A percentile compares a stretch with the other conserved stretches of the same genome.
phyloP scores from a whole-genome alignment of 2,888 invertebrate species.

The Cordilura impudica region DNA sequence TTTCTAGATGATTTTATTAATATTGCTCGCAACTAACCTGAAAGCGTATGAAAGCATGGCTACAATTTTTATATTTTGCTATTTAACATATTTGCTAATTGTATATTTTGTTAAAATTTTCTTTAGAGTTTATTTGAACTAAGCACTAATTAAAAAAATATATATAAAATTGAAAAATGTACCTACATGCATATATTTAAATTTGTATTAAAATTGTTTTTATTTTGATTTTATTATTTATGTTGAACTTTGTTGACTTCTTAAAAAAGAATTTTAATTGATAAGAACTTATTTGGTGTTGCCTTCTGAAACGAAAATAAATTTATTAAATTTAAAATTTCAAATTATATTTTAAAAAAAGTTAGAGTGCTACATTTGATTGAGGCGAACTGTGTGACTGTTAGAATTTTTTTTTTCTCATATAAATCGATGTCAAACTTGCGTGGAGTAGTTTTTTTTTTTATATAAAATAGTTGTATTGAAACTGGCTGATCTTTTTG shows the following conservation, averaged over 20 bases:
- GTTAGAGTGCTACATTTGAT: no score
- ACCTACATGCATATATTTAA: neutral
- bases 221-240: slow-evolving; percentile 1
- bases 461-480: no score
- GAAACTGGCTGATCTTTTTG: no score
- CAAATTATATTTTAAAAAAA: no score
- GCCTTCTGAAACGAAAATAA: slow-evolving; percentile 8
- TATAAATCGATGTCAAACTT: no score
- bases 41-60: neutral
- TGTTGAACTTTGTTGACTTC: slow-evolving; percentile 56
- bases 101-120: slow-evolving; percentile 21
- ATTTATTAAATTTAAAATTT: no score
- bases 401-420: no score
- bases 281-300: slow-evolving; percentile 44
- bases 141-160: slow-evolving; percentile 3
- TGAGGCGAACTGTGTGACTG: no score
- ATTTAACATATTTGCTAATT: no score
- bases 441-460: no score
- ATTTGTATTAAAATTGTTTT: slow-evolving; percentile 42
- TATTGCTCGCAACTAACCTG: no score
- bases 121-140: slow-evolving; percentile 19
- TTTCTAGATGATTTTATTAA: no score
- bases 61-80: neutral
- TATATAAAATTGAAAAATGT: neutral
- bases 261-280: slow-evolving; percentile 34